Evolutionary conservation across 2,113 vertebrate species (phyloP).

Genomic region (Tichodroma muraria): DNA sequence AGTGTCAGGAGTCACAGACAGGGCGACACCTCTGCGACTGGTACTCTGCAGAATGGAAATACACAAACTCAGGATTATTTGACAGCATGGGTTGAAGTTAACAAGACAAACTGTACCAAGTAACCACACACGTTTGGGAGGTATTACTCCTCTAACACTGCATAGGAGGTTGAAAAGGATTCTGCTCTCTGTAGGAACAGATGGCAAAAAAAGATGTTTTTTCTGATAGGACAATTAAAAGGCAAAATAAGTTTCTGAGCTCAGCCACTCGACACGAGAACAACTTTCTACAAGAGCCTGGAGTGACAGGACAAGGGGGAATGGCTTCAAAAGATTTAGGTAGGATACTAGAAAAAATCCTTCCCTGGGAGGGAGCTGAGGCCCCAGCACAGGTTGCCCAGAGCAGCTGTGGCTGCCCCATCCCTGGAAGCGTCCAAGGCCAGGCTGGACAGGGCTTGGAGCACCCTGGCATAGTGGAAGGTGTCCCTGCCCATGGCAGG

Average conservation of each 20-base stretch:
- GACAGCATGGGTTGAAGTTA: neutral
- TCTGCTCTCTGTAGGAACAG: neutral
- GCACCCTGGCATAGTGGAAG: accelerated
- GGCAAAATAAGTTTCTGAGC: neutral
- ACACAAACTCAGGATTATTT: neutral
- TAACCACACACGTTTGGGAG: neutral
- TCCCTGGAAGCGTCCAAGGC: neutral
- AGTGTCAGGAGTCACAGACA: neutral
- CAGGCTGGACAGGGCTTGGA: neutral
- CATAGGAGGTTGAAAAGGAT: conserved; percentile 9
- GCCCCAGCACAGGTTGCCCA: neutral
- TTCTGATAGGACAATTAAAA: neutral
- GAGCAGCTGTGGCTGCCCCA: neutral
- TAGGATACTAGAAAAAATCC: neutral
- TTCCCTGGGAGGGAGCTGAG: neutral
- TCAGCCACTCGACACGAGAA: neutral
- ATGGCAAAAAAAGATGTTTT: neutral
- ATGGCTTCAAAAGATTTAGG: neutral
- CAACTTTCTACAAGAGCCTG: neutral
- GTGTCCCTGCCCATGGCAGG: neutral
- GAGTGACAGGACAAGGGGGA: neutral
- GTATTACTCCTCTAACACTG: conserved; percentile 12
- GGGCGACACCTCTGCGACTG: neutral
- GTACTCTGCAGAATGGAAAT: neutral
- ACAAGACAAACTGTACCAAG: neutral